Base-by-base conservation (phyloP, 92 coral and sea anemone species). In the Zoanthus sansibaricus region DNA sequence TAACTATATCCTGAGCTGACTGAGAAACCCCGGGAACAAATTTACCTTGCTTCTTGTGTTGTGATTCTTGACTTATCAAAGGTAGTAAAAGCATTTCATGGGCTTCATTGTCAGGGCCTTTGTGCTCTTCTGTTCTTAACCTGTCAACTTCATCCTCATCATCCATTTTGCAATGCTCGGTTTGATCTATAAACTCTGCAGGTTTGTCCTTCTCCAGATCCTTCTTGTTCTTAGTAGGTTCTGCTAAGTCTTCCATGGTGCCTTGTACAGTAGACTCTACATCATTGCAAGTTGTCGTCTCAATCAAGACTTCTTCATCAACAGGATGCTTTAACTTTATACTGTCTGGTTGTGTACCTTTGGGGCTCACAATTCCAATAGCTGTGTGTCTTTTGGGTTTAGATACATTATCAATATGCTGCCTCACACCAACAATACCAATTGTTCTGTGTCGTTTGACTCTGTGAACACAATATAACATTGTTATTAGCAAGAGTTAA, bases 341-440 rank as follows among this genome's bases (percentile, higher is more conserved):
- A 9, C 49, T 32, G 18, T 89, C 70, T 59, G 75, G 7, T n/a
- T 71, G 61, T 6, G 25, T 25, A 16, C 58, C 85, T 64, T 89
- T 84, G 30, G 88, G 90, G 69, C 87, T 90, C 0, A 95, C 93
- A 66, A 95, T 93, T 59, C 99, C 98, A 71, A 95, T 94, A 3
- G 99, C 94, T 18, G 99, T 97, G 79, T 97, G 99, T 31, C 99
- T 92, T 79, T 97, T 97, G 78, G 93, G 96, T 72, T 95, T 97
- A 48, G 90, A 66, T 71, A 91, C 92, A 33, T 0, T 90, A 87
- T 95, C 95, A 87, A 93, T 92, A 87, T 95, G 96, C 58, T 94
- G 94, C 71, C 96, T 89, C 61, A 90, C 91, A 21, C 99, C 98
- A 48, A 97, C 99, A 30, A 97, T 94, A 30, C 99, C 99, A 37